Base-by-base conservation (phyloP, 1,140 invertebrate species). In the Arctopsyche grandis region DNA sequence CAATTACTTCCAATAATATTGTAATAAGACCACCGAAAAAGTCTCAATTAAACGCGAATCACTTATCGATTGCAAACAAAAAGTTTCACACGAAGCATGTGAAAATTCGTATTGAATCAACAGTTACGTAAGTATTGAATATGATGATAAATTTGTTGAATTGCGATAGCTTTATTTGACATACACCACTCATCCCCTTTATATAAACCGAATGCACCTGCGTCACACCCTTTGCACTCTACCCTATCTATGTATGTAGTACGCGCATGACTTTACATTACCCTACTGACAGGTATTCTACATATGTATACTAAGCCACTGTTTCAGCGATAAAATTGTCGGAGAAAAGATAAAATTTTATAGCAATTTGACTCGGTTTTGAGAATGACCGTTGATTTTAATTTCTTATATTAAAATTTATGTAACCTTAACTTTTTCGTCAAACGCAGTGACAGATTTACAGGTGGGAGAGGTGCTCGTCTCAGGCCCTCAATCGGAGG, bases 161-260 rank as follows among this genome's bases (percentile, higher is more conserved):
- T 71, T 44, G 44, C 29, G n/a, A 38, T 48, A 21, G 12, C 10
- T 46, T 71, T 48, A n/a, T 71, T 71, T 16, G 69, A 38, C n/a
- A 16, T 66, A 71, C 69, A 56, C 43, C 10, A 58, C 71, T n/a
- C 48, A 74, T 19, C 48, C 71, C 22, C 19, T 22, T 70, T 70
- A 16, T 21, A 46, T 9, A 29, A n/a, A n/a, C n/a, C n/a, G n/a
- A 10, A 46, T 74, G 16, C 71, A 74, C 71, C 71, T 74, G 71
- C 71, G 46, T 74, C 71, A 74, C 71, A 74, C 71, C 46, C 71
- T 74, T 52, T 74, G 71, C 19, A 74, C 16, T 74, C 26, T 24
- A 52, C 71, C 71, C 71, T 29, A 74, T 48, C 71, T 74, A 48
- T 21, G 48, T 74, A 74, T 74, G 21, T 71, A 71, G 14, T 71